phyloP scores from a whole-genome alignment of 2,113 vertebrate genomes.

The Hoplias malabaricus region DNA sequence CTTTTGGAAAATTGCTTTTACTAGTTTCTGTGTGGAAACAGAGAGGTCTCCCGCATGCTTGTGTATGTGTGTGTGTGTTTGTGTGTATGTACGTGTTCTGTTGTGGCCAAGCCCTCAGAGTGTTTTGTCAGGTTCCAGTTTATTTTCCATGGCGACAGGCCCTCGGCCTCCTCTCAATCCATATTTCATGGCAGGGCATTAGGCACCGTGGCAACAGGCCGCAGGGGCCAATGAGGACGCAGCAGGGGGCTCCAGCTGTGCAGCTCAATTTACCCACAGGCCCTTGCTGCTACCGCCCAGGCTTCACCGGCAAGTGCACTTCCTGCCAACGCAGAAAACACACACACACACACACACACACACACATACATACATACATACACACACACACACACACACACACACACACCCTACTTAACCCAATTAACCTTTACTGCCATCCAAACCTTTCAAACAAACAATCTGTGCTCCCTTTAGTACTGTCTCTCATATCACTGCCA shows the following conservation, averaged over 20 bases:
- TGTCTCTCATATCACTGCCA: not conserved
- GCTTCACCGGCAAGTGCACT: conserved; percentile 58
- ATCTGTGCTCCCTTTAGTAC: not conserved
- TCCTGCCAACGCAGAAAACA: conserved; percentile 61
- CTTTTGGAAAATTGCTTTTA: too few relatives aligned
- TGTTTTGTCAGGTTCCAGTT: conserved; percentile 48
- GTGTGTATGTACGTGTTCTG: conserved; percentile 1
- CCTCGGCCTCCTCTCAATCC: conserved; percentile 43
- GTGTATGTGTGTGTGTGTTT: not conserved
- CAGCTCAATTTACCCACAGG: conserved; percentile 61
- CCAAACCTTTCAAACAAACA: not conserved
- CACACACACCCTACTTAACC: conserved; percentile 49
- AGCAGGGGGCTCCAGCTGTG: conserved; percentile 59
- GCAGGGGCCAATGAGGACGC: conserved; percentile 60
- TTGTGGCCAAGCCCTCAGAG: not conserved
- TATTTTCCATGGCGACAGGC: conserved; percentile 28
- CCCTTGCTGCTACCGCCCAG: conserved; percentile 50
- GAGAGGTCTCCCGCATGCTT: not conserved
- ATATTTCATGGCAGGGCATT: conserved; percentile 57
- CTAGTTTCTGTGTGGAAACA: too few relatives aligned
- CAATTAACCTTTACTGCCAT: not conserved
- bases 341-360: conserved; percentile 56
- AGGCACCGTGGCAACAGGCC: conserved; percentile 60
- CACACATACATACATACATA: too few relatives aligned
- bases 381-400: conserved; percentile 55